Conservation (phyloP, 2,888 invertebrate species). For the Hoplodrina ambigua region DNA sequence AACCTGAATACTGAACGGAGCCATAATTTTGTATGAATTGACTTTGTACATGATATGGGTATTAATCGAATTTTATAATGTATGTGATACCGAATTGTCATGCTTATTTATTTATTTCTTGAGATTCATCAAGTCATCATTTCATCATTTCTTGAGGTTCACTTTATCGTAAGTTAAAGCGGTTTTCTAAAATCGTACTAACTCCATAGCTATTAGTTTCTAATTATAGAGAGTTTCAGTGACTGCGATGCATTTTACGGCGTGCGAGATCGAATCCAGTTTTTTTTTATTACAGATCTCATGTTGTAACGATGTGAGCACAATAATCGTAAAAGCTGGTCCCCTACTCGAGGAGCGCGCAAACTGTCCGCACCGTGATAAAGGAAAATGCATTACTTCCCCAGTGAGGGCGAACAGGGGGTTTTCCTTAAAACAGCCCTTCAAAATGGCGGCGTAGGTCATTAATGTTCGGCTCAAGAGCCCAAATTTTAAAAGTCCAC, state of each 20-base stretch:
- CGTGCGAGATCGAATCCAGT: slow-evolving; percentile 74
- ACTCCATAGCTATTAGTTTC: slow-evolving; percentile 29
- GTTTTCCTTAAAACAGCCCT: slow-evolving; percentile 84
- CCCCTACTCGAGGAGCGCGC: slow-evolving; percentile 84
- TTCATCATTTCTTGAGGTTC: no score
- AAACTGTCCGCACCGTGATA: slow-evolving; percentile 88
- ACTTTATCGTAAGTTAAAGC: slow-evolving; percentile 24
- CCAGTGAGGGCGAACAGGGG: slow-evolving; percentile 77
- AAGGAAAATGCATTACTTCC: slow-evolving; percentile 90
- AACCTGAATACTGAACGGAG: no score
- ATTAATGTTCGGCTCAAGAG: slow-evolving; percentile 83
- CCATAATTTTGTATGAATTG: no score
- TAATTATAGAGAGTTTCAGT: slow-evolving; percentile 27
- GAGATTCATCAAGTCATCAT: no score
- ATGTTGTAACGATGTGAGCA: slow-evolving; percentile 82
- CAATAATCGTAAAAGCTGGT: slow-evolving; percentile 88
- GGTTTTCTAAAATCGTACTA: slow-evolving; percentile 39
- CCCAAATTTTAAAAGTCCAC: slow-evolving; percentile 84
- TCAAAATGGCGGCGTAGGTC: slow-evolving; percentile 85
- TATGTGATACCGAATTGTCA: background rate
- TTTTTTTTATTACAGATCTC: slow-evolving; percentile 80
- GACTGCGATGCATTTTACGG: slow-evolving; percentile 68
- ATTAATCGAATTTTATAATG: slow-evolving; percentile 7
- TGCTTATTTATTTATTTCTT: slow-evolving; percentile 10
- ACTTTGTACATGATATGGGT: no score